These are phyloP conservation scores for Petrolisthes manimaculis DNA, from an alignment of 2,888 invertebrate species.

Conservation along the genomic window DNA sequence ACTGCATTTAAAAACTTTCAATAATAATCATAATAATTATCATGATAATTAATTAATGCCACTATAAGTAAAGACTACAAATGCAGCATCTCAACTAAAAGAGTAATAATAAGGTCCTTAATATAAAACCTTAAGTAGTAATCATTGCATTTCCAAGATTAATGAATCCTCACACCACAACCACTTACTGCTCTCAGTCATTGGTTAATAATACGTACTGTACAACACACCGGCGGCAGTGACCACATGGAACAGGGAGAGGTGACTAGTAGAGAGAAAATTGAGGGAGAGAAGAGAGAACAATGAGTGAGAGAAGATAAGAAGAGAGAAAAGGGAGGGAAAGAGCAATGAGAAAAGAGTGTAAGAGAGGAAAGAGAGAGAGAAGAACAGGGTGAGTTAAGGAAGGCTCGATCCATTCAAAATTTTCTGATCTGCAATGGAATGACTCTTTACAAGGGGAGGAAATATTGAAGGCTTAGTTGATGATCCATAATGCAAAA, in stretches of 20 bases:
- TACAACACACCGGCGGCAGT: neutral
- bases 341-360: neutral
- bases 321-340: neutral
- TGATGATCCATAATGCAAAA: neutral
- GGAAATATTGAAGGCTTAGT: neutral
- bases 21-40: neutral
- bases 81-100: neutral
- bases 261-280: neutral
- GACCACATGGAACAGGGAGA: neutral
- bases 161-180: constrained; percentile 16
- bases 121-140: neutral
- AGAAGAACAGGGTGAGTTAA: neutral
- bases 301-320: neutral
- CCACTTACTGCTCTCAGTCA: constrained; percentile 6
- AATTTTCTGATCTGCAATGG: neutral
- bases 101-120: neutral
- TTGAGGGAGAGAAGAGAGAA: neutral
- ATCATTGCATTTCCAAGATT: neutral
- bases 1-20: constrained; percentile 27
- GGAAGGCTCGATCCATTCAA: neutral
- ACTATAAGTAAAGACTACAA: neutral
- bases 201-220: neutral
- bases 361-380: neutral
- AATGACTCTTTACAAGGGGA: neutral
- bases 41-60: neutral